Base-by-base conservation (phyloP, 2,113 vertebrate species). In the Macquaria australasica region DNA sequence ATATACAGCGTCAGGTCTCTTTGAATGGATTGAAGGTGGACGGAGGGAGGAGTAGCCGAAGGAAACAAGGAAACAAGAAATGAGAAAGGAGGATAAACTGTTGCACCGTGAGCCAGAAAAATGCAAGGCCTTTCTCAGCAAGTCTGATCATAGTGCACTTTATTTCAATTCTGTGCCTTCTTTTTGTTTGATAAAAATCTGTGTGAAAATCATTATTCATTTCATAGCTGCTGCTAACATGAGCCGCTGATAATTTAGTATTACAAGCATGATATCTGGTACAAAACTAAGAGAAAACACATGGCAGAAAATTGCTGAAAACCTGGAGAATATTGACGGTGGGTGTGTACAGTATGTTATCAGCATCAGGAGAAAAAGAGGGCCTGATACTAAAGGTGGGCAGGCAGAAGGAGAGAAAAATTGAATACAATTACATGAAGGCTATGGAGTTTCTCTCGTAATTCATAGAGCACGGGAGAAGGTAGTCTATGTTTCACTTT, bases 11-110 rank as follows among this genome's bases (percentile, higher is more conserved):
- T 70, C 80, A 81, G 73, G 70, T 71, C 81, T 83, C 76, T 75
- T 74, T 84, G 75, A 90, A 83, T 78, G 77, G 80, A 87, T 80
- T 78, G 63, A 76, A 28, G 72, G 63, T 43, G 83, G 72, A 73
- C 76, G n/a, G 45, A 59, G 63, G 15, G 21, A 72, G n/a, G 59
- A 83, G 74, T 55, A 73, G 72, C 76, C 37, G 8, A 81, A 79
- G 81, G 67, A 88, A 55, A 58, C 11, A 81, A 79, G 81, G 67
- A 88, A 55, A 58, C 11, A 20, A 43, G 41, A 59, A 67, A 73
- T 78, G 45, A 74, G 69, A 70, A 48, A 43, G 63, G 63, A 69
- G 37, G 76, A 88, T 77, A 64, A 89, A 82, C 70, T 69, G 78
- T 82, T 70, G 66, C 59, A n/a, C 63, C 10, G 37, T 55, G 48